Conservation (phyloP, 2,797 vertebrate species). For the Lutjanus argentimaculatus region DNA sequence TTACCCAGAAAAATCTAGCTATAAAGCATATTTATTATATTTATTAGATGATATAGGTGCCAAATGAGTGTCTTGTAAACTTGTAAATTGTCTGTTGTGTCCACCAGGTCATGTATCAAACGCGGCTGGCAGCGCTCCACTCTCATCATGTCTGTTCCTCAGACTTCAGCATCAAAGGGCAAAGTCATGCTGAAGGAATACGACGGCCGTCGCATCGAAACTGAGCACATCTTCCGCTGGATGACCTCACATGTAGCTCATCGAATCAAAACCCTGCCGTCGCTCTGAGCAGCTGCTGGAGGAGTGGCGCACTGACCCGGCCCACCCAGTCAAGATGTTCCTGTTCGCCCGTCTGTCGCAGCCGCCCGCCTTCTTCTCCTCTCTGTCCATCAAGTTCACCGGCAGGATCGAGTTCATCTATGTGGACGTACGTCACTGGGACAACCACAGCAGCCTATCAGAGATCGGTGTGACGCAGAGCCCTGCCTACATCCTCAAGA, state of each 20-base stretch:
- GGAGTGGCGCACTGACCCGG: constrained; percentile 92
- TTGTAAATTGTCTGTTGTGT: background rate
- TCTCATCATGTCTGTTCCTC: constrained; percentile 97
- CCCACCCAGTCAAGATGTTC: constrained; percentile 94
- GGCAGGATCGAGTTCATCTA: constrained; percentile 99
- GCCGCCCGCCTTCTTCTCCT: constrained; percentile 96
- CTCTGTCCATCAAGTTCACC: constrained; percentile 96
- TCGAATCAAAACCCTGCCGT: constrained; percentile 93
- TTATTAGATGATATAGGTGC: too few species aligned
- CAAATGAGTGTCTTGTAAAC: background rate
- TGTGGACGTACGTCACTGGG: constrained; percentile 94
- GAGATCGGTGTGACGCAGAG: constrained; percentile 92
- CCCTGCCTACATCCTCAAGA: constrained; percentile 96
- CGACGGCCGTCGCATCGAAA: constrained; percentile 89
- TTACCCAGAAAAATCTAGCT: too few species aligned
- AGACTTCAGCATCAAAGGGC: constrained; percentile 97
- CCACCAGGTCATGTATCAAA: constrained; percentile 79
- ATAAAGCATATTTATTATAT: too few species aligned
- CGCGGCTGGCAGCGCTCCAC: constrained; percentile 96
- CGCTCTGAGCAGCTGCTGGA: constrained; percentile 88
- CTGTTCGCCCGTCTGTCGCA: constrained; percentile 94
- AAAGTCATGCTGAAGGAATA: constrained; percentile 98
- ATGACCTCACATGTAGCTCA: constrained; percentile 96
- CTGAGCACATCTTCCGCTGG: constrained; percentile 97
- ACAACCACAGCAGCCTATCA: constrained; percentile 89